Percentiles rank a stretch among this genome's conserved stretches.
These are phyloP conservation scores for Leptonema lineaticorne DNA, from an alignment of 1,140 invertebrate species.

Conservation along the genomic window DNA sequence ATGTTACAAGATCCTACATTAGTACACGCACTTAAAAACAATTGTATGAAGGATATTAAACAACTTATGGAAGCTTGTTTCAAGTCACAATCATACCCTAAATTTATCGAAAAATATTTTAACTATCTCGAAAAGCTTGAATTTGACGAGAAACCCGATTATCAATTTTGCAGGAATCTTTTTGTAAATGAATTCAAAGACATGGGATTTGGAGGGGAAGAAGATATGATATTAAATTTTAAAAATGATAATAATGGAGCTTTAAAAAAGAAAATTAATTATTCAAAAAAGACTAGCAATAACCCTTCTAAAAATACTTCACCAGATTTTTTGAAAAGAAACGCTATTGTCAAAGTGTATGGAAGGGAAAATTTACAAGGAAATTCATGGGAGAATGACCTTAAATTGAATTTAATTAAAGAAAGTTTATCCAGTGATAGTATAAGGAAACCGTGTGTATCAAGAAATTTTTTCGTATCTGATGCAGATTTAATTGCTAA, in stretches of 20 bases:
- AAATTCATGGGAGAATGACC: slow-evolving; percentile 51
- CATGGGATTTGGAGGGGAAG: slow-evolving; percentile 55
- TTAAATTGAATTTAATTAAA: slow-evolving; percentile 52
- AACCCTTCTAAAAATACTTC: slow-evolving; percentile 38
- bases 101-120: slow-evolving; percentile 63
- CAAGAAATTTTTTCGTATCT: slow-evolving; percentile 54
- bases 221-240: slow-evolving; percentile 57
- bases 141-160: slow-evolving; percentile 63
- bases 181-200: slow-evolving; percentile 60
- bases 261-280: slow-evolving; percentile 48
- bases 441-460: slow-evolving; percentile 50
- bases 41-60: slow-evolving; percentile 61
- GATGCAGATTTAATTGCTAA: slow-evolving; percentile 52
- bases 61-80: slow-evolving; percentile 59
- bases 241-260: slow-evolving; percentile 47
- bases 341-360: slow-evolving; percentile 50
- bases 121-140: slow-evolving; percentile 59
- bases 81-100: slow-evolving; percentile 59
- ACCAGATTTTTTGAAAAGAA: slow-evolving; percentile 48
- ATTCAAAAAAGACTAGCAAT: slow-evolving; percentile 50
- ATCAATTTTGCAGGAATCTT: slow-evolving; percentile 61
- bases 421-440: slow-evolving; percentile 53
- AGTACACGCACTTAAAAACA: slow-evolving; percentile 76
- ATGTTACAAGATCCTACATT: slow-evolving; percentile 69
- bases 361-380: slow-evolving; percentile 50